A percentile compares a stretch with the other conserved stretches of the same genome.
These are phyloP conservation scores for Malthinus flaveolus DNA, from an alignment of 2,888 invertebrate genomes.

Conservation along the genomic window DNA sequence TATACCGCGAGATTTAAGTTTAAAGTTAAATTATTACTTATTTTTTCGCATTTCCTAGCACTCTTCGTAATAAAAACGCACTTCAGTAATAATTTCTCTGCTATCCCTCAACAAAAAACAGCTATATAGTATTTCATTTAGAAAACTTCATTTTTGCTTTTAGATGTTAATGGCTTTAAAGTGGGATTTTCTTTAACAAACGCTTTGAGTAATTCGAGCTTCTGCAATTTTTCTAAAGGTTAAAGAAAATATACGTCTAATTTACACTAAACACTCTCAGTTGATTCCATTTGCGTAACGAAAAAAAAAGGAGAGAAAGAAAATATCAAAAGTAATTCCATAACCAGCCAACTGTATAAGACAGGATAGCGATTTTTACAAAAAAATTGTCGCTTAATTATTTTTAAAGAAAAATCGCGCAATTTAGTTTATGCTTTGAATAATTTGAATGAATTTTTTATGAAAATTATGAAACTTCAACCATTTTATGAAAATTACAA, in stretches of 20 bases:
- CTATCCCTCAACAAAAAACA: constrained; percentile 13
- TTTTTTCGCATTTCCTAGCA: constrained; percentile 3
- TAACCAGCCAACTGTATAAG: neutral
- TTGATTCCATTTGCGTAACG: neutral
- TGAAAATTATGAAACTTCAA: too few species aligned
- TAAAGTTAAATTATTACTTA: constrained; percentile 6
- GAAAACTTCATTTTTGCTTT: constrained; percentile 20
- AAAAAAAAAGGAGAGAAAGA: too few species aligned
- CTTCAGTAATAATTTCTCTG: constrained; percentile 19
- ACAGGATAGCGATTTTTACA: neutral
- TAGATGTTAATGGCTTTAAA: constrained; percentile 22
- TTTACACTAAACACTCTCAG: neutral
- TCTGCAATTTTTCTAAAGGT: constrained; percentile 14
- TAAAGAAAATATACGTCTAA: neutral
- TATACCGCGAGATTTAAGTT: constrained; percentile 10
- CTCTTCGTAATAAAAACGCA: constrained; percentile 18
- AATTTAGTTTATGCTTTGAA: too few species aligned
- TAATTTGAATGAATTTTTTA: too few species aligned
- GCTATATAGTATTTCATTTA: constrained; percentile 19
- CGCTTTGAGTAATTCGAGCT: constrained; percentile 13
- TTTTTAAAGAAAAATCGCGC: neutral
- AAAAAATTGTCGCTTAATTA: neutral
- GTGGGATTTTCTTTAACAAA: constrained; percentile 16
- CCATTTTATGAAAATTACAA: too few species aligned
- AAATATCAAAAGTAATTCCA: neutral